Conservation (phyloP, 2,888 invertebrate genomes). For the Himalopsyche kuldschensis region DNA sequence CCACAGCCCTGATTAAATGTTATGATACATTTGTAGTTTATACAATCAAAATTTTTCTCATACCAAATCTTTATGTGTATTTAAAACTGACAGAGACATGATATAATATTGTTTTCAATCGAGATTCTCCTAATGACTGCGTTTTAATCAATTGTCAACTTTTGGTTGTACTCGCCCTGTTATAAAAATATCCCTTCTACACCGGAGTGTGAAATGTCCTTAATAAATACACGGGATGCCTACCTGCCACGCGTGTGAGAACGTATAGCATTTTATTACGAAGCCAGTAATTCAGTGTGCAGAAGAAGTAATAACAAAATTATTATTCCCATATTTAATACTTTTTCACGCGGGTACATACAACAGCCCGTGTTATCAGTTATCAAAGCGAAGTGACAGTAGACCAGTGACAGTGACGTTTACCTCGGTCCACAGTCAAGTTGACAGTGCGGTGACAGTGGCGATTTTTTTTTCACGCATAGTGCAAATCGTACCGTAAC, state of each 20-base stretch:
- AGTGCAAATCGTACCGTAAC: neutral
- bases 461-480: neutral
- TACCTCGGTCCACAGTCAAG: neutral
- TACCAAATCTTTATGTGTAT: too few species aligned
- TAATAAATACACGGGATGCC: too few species aligned
- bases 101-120: too few species aligned
- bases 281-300: neutral
- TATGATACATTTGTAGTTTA: too few species aligned
- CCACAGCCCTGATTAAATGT: too few species aligned
- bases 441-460: neutral
- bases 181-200: too few species aligned
- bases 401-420: neutral
- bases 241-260: neutral
- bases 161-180: too few species aligned
- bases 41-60: too few species aligned
- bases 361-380: neutral
- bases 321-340: neutral
- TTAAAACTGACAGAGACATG: too few species aligned
- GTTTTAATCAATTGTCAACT: too few species aligned
- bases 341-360: neutral
- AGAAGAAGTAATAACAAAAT: neutral
- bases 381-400: neutral
- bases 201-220: too few species aligned
- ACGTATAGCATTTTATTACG: neutral
- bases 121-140: too few species aligned